Evolutionary conservation across 2,113 vertebrate species (phyloP).

Genomic region (Montifringilla adamsi): DNA sequence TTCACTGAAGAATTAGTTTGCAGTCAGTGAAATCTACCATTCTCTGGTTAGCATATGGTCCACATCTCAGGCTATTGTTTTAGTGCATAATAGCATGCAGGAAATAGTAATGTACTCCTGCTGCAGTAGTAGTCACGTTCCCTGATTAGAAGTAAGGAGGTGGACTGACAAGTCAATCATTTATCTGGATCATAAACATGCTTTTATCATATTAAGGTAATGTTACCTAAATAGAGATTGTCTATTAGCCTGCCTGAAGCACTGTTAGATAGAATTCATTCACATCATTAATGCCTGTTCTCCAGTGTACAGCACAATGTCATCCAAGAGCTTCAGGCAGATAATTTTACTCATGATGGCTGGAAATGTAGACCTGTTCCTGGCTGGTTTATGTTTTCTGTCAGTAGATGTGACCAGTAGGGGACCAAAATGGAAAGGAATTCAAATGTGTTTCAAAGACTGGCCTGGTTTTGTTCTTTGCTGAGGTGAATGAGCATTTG

Average conservation of each 20-base stretch:
- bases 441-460: neutral
- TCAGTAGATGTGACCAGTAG: neutral
- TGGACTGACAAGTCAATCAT: neutral
- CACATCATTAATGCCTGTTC: neutral
- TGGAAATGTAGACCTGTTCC: neutral
- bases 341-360: neutral
- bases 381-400: neutral
- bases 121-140: neutral
- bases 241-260: neutral
- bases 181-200: neutral
- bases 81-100: neutral
- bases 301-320: neutral
- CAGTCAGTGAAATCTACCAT: neutral
- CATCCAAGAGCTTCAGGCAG: neutral
- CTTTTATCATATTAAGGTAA: neutral
- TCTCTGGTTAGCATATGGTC: neutral
- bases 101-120: neutral
- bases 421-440: neutral
- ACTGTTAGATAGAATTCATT: neutral
- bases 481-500: neutral
- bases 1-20: neutral
- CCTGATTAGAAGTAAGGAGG: neutral
- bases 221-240: neutral
- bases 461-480: neutral
- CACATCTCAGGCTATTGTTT: neutral